Percentiles rank a stretch among this genome's conserved stretches.
phyloP scores from a whole-genome alignment of 2,888 invertebrate genomes.

The Drosophila barbarae region DNA sequence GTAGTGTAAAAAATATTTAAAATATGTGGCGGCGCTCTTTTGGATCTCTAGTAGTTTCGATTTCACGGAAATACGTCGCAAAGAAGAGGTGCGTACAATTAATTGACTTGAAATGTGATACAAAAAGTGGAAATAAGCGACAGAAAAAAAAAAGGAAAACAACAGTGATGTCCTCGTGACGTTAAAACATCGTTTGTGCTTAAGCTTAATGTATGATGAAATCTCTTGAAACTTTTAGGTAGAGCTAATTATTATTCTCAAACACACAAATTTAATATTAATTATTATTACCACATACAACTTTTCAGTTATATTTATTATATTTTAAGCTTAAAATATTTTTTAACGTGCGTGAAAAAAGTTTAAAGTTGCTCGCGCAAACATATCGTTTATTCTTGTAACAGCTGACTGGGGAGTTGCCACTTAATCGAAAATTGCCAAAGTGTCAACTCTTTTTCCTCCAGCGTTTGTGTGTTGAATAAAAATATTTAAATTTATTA shows the following conservation, averaged over 20 bases:
- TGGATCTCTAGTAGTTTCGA: neutral
- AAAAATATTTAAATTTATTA: slow-evolving; percentile 21
- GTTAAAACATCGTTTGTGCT: too few relatives aligned
- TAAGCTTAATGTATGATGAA: too few relatives aligned
- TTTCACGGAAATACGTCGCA: neutral
- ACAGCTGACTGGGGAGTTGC: slow-evolving; percentile 26
- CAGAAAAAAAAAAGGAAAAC: neutral
- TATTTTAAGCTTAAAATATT: neutral
- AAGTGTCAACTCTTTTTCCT: slow-evolving; percentile 4
- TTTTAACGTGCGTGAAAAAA: neutral
- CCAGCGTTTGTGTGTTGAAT: slow-evolving; percentile 14
- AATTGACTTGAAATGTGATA: slow-evolving; percentile 4
- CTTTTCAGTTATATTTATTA: too few relatives aligned
- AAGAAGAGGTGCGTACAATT: slow-evolving; percentile 13
- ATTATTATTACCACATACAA: too few relatives aligned
- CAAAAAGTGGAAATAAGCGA: neutral
- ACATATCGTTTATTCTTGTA: neutral
- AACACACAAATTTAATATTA: neutral
- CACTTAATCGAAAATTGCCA: neutral
- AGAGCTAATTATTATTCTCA: neutral
- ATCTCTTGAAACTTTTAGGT: neutral
- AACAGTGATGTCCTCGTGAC: slow-evolving; percentile 18
- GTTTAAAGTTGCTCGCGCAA: neutral
- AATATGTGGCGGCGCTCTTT: slow-evolving; percentile 17
- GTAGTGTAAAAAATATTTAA: neutral